Evolutionary conservation across 1,140 invertebrate genomes (phyloP), one percentile per base, ranked within the genome.

Genomic region (Neodiprion virginianus): DNA sequence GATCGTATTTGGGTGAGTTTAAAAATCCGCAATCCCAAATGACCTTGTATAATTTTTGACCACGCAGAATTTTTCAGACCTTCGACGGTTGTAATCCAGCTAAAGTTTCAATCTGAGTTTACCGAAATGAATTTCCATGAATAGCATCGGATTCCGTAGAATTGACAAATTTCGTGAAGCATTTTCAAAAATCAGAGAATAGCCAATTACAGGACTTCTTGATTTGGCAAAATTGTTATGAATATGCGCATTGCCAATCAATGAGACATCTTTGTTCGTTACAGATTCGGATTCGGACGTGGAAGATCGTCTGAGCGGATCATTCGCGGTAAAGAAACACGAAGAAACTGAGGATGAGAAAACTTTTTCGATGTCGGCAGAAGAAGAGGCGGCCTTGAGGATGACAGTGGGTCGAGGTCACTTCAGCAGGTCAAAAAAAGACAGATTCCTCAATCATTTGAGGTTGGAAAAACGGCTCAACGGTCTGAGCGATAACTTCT

Each of bases 361-460:
- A 14, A 7, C 4, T 5, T 82, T 14, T 47, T 70, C 74, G 49
- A 80, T 86, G 79, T 81, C 83, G 2, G 78, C 83, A 1, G 83
- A 80, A 1, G 83, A 86, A 23, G 83, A 86, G 72, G 83, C 82
- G 67, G 83, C 82, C 4, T 84, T 86, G 61, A 75, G 84, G 61
- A 78, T 85, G 28, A 85, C 84, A n/a, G 76, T 85, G 7, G 84
- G 83, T 12, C 75, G 84, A 5, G 84, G 84, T 11, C 76, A 85
- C 74, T 86, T 86, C 69, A 81, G 80, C 69, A 79, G 81, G 21
- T 84, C 84, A 65, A 86, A 86, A 69, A 86, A 86, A 69, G 83
- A 86, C 71, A 78, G 78, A 73, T 86, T 86, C 76, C 78, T 86
- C 7, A 86, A 86, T 78, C 82, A 86, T 71, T 78, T 86, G 10